These are phyloP conservation scores for Solea senegalensis DNA, from an alignment of 2,113 vertebrate genomes.

Conservation along the genomic window DNA sequence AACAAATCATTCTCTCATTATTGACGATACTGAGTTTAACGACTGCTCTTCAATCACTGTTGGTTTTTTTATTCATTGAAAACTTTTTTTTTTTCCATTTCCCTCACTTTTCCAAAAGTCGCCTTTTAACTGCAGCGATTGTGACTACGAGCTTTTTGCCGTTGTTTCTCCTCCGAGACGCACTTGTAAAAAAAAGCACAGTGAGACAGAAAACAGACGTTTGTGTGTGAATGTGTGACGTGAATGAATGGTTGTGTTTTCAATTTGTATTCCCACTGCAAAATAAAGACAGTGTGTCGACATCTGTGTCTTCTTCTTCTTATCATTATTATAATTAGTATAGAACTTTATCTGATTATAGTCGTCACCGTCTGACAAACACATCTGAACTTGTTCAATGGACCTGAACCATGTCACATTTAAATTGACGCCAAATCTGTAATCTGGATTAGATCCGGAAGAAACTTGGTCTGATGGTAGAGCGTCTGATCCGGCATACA, in stretches of 20 bases:
- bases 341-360: no score
- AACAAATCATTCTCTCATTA: no score
- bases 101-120: conserved; percentile 50
- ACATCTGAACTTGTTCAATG: no score
- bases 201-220: conserved; percentile 11
- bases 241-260: conserved; percentile 64
- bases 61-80: no score
- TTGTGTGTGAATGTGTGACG: conserved; percentile 52
- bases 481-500: no score
- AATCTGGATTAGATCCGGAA: no score
- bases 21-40: no score
- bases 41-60: no score
- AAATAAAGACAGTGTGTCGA: conserved; percentile 75
- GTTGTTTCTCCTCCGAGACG: conserved; percentile 62
- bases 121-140: conserved; percentile 71
- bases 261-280: conserved; percentile 72
- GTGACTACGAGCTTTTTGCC: conserved; percentile 53
- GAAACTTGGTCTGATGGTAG: no score
- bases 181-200: conserved; percentile 72
- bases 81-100: background rate
- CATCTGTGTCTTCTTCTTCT: conserved; percentile 19
- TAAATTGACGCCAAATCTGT: no score
- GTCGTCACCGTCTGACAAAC: no score
- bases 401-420: no score
- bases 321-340: background rate